These are phyloP conservation scores for Eremobia ochroleuca DNA, from an alignment of 2,888 invertebrate species.

Conservation along the genomic window DNA sequence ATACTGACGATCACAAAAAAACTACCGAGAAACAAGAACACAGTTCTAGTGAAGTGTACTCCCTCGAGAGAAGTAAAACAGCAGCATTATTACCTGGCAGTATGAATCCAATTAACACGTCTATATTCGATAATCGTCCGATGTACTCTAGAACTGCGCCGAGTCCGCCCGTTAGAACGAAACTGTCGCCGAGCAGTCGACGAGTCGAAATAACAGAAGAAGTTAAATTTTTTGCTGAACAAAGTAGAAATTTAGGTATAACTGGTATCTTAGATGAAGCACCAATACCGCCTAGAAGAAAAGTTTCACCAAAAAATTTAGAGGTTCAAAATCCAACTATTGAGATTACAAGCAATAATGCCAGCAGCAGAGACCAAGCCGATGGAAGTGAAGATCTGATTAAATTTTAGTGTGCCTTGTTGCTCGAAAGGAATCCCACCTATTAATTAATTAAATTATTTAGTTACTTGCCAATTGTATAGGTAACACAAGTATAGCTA, in stretches of 20 bases:
- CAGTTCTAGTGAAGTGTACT: conserved; percentile 73
- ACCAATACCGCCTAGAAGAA: conserved; percentile 85
- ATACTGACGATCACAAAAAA: conserved; percentile 76
- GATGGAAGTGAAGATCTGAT: conserved; percentile 85
- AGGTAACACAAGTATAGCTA: conserved; percentile 16
- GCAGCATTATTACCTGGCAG: conserved; percentile 79
- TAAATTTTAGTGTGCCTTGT: conserved; percentile 77
- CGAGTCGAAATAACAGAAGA: conserved; percentile 75
- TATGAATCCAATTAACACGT: conserved; percentile 76
- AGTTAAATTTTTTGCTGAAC: conserved; percentile 76
- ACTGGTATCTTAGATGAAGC: conserved; percentile 82
- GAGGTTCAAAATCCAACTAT: conserved; percentile 68
- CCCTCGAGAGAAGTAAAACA: conserved; percentile 86
- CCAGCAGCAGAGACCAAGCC: conserved; percentile 64
- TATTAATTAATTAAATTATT: conserved; percentile 61
- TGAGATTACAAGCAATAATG: conserved; percentile 60
- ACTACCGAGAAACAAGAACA: conserved; percentile 66
- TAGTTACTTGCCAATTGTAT: conserved; percentile 63
- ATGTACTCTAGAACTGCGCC: conserved; percentile 85
- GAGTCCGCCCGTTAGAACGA: conserved; percentile 86
- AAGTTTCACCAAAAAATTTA: conserved; percentile 81
- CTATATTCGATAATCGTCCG: conserved; percentile 86
- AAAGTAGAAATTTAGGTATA: conserved; percentile 78
- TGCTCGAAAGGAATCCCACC: conserved; percentile 70
- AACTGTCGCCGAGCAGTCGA: conserved; percentile 79